Evolutionary conservation across 2,888 invertebrate species (phyloP).

Genomic region (Ethmia dodecea): DNA sequence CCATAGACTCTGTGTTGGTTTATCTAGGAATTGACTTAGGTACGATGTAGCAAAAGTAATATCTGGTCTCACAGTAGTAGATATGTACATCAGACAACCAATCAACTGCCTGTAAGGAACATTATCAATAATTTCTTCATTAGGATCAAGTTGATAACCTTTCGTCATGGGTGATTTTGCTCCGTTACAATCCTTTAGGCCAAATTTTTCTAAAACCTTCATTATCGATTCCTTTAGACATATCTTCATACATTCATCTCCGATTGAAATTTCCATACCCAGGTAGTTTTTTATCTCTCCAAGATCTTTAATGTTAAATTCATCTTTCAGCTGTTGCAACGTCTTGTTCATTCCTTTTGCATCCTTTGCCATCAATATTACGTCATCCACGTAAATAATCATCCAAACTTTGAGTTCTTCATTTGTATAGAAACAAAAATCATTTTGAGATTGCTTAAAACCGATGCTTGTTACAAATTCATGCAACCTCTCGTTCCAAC

Average conservation of each 20-base stretch:
- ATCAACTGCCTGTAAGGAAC: constrained; percentile 6
- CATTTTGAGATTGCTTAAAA: constrained; percentile 8
- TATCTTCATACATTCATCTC: constrained; percentile 7
- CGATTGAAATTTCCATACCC: constrained; percentile 9
- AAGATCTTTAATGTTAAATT: constrained; percentile 11
- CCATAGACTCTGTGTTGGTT: constrained; percentile 3
- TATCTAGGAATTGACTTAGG: constrained; percentile 6
- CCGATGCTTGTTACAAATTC: background rate
- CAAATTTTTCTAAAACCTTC: constrained; percentile 10
- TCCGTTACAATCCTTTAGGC: constrained; percentile 7
- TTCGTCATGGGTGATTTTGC: constrained; percentile 3
- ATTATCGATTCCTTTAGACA: constrained; percentile 10
- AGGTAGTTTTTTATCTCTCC: constrained; percentile 6
- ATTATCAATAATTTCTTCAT: background rate
- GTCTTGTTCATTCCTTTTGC: constrained; percentile 3
- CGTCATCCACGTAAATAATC: constrained; percentile 8
- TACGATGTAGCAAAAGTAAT: constrained; percentile 4
- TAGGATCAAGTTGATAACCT: constrained; percentile 1
- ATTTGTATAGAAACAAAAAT: constrained; percentile 7
- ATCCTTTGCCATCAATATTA: constrained; percentile 3
- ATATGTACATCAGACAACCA: constrained; percentile 7
- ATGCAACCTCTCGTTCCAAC: constrained; percentile 15
- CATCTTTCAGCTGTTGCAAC: constrained; percentile 1
- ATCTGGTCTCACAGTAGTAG: constrained; percentile 5
- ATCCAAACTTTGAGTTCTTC: constrained; percentile 3